Conservation (phyloP, 2,797 vertebrate species). For the Manis pentadactyla region DNA sequence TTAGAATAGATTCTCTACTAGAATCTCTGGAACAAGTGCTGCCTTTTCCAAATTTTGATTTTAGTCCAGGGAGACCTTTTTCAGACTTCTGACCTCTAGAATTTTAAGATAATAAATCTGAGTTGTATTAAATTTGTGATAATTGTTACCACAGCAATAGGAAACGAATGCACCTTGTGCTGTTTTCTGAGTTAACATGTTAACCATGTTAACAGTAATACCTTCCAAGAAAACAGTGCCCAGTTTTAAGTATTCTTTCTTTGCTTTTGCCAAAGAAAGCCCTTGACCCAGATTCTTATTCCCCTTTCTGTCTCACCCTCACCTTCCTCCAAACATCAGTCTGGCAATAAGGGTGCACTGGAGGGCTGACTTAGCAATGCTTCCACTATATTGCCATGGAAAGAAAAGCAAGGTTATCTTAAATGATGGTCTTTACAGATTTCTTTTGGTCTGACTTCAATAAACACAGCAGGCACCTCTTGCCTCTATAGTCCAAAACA, state of each 20-base stretch:
- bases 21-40: neutral
- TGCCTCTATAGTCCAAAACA: neutral
- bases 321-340: slow-evolving; percentile 5
- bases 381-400: neutral
- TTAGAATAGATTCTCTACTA: neutral
- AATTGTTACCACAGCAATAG: neutral
- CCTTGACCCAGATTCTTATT: neutral
- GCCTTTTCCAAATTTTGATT: neutral
- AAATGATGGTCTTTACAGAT: neutral
- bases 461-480: neutral
- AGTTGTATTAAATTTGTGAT: neutral
- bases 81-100: neutral
- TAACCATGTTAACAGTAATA: neutral
- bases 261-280: slow-evolving; percentile 6
- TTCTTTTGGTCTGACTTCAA: neutral
- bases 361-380: neutral
- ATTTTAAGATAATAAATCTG: neutral
- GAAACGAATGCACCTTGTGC: neutral
- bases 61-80: neutral
- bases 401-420: neutral
- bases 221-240: neutral
- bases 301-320: neutral
- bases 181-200: neutral
- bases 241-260: neutral
- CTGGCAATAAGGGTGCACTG: neutral